Evolutionary conservation across 1,140 invertebrate species (phyloP).

Genomic region (Colletes latitarsis): DNA sequence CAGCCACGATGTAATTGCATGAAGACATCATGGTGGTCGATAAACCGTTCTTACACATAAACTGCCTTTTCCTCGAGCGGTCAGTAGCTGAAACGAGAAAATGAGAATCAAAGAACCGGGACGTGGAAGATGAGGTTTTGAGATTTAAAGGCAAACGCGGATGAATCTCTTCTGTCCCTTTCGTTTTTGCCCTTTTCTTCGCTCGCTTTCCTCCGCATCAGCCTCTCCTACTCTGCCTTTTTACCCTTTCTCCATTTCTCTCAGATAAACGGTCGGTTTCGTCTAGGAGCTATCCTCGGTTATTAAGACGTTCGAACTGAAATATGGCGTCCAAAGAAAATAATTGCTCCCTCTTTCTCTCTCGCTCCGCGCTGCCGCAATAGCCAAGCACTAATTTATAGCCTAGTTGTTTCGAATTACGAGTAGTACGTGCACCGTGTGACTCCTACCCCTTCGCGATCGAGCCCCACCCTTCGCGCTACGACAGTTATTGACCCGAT

Average conservation of each 20-base stretch:
- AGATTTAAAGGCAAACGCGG: conserved; percentile 13
- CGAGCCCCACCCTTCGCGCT: not conserved
- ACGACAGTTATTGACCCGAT: not conserved
- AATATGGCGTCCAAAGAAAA: conserved; percentile 75
- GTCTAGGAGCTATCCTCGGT: conserved; percentile 58
- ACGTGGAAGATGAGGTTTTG: not conserved
- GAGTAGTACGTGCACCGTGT: conserved; percentile 21
- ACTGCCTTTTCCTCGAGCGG: not conserved
- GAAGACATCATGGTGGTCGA: conserved; percentile 20
- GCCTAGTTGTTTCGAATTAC: conserved; percentile 65
- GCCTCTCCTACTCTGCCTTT: not conserved
- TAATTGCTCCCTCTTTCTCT: conserved; percentile 60
- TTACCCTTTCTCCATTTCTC: not conserved
- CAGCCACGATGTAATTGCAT: conserved; percentile 11
- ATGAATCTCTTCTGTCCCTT: not conserved
- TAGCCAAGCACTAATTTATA: conserved; percentile 69
- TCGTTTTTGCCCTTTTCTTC: not conserved
- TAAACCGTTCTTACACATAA: not conserved
- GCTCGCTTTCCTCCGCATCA: no score
- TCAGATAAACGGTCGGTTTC: not conserved
- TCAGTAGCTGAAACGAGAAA: conserved; percentile 8
- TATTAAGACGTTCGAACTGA: conserved; percentile 78
- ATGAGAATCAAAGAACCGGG: not conserved
- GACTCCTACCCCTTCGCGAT: conserved; percentile 8
- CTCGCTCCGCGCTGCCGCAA: conserved; percentile 32